A percentile compares a stretch with the other conserved stretches of the same genome.
phyloP scores from a whole-genome alignment of 2,888 invertebrate genomes.

The Fragum fragum region DNA sequence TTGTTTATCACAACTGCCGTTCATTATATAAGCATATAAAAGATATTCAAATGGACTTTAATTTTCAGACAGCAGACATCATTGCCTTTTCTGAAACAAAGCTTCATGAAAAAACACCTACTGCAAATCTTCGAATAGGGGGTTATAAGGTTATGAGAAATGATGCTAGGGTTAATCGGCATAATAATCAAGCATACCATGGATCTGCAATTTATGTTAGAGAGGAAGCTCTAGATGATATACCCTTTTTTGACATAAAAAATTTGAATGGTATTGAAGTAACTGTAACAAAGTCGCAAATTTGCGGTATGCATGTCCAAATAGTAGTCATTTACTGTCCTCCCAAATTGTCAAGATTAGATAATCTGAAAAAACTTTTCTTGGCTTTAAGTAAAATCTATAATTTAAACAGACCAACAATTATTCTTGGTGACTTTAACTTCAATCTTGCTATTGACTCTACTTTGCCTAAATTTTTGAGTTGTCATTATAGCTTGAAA shows the following conservation, averaged over 20 bases:
- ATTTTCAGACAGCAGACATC: conserved; percentile 36
- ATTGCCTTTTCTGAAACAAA: conserved; percentile 49
- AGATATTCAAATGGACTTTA: conserved; percentile 37
- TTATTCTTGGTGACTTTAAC: conserved; percentile 24
- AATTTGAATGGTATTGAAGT: not conserved
- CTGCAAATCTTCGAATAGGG: not conserved
- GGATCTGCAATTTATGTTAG: not conserved
- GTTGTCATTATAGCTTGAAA: not conserved
- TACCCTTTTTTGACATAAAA: not conserved
- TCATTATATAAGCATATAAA: conserved; percentile 49
- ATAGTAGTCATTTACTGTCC: conserved; percentile 20
- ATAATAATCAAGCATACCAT: not conserved
- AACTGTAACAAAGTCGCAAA: not conserved
- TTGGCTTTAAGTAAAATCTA: too few species aligned
- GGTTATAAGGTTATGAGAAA: not conserved
- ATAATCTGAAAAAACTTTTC: too few species aligned
- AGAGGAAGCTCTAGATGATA: not conserved
- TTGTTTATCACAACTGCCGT: conserved; percentile 52
- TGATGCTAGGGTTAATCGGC: not conserved
- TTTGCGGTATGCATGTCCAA: not conserved
- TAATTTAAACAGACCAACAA: not conserved
- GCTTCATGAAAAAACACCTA: not conserved
- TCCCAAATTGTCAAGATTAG: not conserved
- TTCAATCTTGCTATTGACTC: not conserved
- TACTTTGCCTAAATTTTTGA: not conserved